Base-by-base conservation (phyloP, 2,113 vertebrate species). In the Zapornia atra region DNA sequence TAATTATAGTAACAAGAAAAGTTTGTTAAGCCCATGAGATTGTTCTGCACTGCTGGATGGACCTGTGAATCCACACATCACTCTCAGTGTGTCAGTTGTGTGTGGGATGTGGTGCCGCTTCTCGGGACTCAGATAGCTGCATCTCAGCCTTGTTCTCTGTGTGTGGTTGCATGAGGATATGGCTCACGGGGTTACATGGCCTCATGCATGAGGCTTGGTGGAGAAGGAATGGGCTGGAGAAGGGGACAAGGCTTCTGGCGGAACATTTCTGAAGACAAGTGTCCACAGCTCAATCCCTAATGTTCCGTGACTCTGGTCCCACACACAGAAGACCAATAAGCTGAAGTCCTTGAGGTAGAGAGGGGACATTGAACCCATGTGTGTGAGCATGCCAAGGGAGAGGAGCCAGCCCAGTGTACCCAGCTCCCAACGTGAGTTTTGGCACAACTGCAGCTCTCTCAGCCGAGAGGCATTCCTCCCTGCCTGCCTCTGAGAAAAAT, bases 51-150 rank as follows among this genome's bases (percentile, higher is more conserved):
- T 70, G 2, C 14, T 54, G 18, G 8, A 25, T n/a, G 61, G 11
- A 11, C 29, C 26, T 63, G 15, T 71, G 42, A 63, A 36, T 87
- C 63, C 68, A 26, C 50, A 11, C 5, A 4, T 54, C 24, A 4
- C 48, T 71, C 34, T 71, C 26, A 22, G n/a, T 5, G 16, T 56
- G 54, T 18, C 42, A 73, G 31, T 9, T 31, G 51, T 0, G 0
- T 38, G 0, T 75, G 51, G 40, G 56, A 53, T 13, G 5, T n/a
- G 46, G 42, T 11, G 46, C 53, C 0, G 0, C 31, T 26, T 68
- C 28, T 12, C 31, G 22, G 66, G 46, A 29, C 66, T 68, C 11
- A 8, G 38, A 10, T 20, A 4, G 10, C 12, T 31, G 36, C n/a
- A 38, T 79, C 56, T 56, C 1, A 4, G 33, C 28, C 19, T 48